Evolutionary conservation across 1,140 invertebrate genomes (phyloP).

Genomic region (Drosophila rhopaloa): DNA sequence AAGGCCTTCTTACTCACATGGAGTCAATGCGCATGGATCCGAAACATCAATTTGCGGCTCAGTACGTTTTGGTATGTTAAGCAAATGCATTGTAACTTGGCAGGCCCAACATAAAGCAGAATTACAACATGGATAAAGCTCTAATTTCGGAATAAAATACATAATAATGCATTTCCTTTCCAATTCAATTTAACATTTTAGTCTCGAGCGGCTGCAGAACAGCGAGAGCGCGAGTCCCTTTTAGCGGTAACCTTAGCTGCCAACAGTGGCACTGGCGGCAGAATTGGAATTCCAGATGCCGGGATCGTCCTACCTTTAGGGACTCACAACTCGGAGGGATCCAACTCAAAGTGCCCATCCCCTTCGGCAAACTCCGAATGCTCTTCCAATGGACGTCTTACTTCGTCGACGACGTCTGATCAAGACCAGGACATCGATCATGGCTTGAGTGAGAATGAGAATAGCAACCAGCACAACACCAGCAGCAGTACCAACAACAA

Average conservation of each 20-base stretch:
- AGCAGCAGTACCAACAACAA: constrained; percentile 51
- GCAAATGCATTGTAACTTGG: too few species aligned
- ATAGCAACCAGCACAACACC: constrained; percentile 70
- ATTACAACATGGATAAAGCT: too few species aligned
- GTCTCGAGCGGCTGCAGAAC: constrained; percentile 94
- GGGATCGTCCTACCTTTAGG: constrained; percentile 85
- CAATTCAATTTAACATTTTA: constrained; percentile 1
- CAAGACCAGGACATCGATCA: constrained; percentile 81
- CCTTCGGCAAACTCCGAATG: constrained; percentile 93
- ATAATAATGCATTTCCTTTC: neutral
- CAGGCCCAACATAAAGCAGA: too few species aligned
- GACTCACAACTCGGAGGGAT: constrained; percentile 56
- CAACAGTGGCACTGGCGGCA: constrained; percentile 47
- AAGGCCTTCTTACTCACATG: constrained; percentile 96
- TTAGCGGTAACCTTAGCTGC: constrained; percentile 90
- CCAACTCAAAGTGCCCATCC: constrained; percentile 89
- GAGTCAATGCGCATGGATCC: constrained; percentile 98
- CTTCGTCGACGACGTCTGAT: constrained; percentile 92
- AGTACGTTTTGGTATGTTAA: constrained; percentile 90
- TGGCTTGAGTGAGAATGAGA: constrained; percentile 86
- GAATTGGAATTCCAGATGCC: constrained; percentile 19
- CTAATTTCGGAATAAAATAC: too few species aligned
- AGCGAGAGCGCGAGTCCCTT: constrained; percentile 92
- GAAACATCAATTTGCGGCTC: constrained; percentile 97
- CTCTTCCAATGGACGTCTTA: constrained; percentile 90